These are phyloP conservation scores for Lasioglossum malachurum DNA, from an alignment of 2,888 invertebrate species.

Conservation along the genomic window DNA sequence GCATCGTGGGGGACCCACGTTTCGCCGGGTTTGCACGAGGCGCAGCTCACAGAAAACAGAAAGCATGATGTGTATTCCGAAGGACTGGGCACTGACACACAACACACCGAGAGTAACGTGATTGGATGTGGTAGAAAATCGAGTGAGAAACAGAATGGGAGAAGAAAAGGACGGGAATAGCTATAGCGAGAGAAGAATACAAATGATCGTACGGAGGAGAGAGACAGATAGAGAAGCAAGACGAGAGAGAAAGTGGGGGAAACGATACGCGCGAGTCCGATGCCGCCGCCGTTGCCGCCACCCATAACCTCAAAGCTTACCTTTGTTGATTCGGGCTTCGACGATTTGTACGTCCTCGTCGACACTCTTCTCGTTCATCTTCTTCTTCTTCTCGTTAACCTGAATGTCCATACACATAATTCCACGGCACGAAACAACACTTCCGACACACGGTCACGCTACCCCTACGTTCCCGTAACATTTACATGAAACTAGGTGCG, in stretches of 20 bases:
- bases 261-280: constrained; percentile 59
- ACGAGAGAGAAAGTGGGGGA: constrained; percentile 10
- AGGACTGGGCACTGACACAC: constrained; percentile 22
- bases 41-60: constrained; percentile 43
- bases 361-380: constrained; percentile 81
- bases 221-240: constrained; percentile 24
- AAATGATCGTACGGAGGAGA: constrained; percentile 12
- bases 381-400: constrained; percentile 81
- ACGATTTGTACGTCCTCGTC: constrained; percentile 83
- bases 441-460: constrained; percentile 73
- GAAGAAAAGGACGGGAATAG: constrained; percentile 36
- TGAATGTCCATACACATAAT: constrained; percentile 84
- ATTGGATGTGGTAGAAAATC: constrained; percentile 46
- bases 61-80: constrained; percentile 34
- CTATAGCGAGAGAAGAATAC: constrained; percentile 15
- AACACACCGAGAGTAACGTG: constrained; percentile 39
- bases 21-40: constrained; percentile 65
- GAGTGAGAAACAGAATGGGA: constrained; percentile 38
- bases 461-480: constrained; percentile 76
- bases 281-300: constrained; percentile 58
- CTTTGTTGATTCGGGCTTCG: constrained; percentile 79
- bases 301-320: constrained; percentile 79
- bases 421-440: constrained; percentile 75
- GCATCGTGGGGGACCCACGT: constrained; percentile 49
- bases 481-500: constrained; percentile 75